Evolutionary conservation across 2,888 invertebrate species (phyloP).

Genomic region (Papilio protenor): DNA sequence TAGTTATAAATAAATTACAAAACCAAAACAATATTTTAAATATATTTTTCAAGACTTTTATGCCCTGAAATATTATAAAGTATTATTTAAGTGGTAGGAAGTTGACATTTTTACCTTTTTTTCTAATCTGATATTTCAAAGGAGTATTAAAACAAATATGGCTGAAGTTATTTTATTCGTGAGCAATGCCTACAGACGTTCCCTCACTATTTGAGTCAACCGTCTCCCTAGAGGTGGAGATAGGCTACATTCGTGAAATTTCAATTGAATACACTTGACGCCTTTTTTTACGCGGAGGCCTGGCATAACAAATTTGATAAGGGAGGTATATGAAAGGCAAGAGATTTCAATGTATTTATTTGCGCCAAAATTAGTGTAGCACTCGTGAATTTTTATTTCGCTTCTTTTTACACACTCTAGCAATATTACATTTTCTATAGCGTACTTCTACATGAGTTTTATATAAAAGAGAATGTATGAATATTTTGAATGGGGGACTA

Average conservation of each 20-base stretch:
- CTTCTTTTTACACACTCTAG: conserved; percentile 1
- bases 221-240: conserved; percentile 41
- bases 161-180: conserved; percentile 7
- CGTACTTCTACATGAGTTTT: background rate
- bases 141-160: conserved; percentile 36
- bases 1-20: too few relatives aligned
- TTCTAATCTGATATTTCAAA: background rate
- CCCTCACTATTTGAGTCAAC: conserved; percentile 39
- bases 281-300: conserved; percentile 44
- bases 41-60: conserved; percentile 62
- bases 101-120: background rate
- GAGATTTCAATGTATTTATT: conserved; percentile 44
- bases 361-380: conserved; percentile 39
- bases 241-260: conserved; percentile 43
- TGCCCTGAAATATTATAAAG: too few relatives aligned
- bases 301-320: conserved; percentile 48
- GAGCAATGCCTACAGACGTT: conserved; percentile 22
- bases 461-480: background rate
- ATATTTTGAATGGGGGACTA: background rate
- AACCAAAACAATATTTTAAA: too few relatives aligned
- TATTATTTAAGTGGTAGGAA: conserved; percentile 34
- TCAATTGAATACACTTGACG: conserved; percentile 44
- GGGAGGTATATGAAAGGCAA: conserved; percentile 41
- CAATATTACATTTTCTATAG: conserved; percentile 5
- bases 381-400: conserved; percentile 31